These are phyloP conservation scores for Hymenopus coronatus DNA, from an alignment of 2,888 invertebrate species.

Conservation along the genomic window DNA sequence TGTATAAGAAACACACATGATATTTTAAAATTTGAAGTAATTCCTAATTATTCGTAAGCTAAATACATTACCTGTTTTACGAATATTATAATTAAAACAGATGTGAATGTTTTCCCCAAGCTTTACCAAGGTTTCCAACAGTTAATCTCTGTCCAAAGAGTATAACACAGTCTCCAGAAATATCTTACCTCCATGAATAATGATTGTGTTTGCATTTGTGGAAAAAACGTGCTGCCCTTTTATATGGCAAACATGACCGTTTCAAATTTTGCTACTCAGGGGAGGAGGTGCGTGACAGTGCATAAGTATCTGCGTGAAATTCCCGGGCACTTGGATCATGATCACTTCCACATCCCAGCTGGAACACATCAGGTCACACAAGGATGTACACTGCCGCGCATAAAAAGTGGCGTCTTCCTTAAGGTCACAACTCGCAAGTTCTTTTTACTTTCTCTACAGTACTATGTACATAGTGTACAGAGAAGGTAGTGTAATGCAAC, in stretches of 20 bases:
- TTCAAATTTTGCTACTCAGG: neutral
- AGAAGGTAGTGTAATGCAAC: no score
- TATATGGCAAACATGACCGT: neutral
- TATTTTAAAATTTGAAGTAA: no score
- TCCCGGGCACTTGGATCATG: neutral
- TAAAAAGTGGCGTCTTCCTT: no score
- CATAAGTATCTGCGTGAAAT: neutral
- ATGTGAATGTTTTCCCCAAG: neutral
- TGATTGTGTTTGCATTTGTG: neutral
- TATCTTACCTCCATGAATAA: neutral
- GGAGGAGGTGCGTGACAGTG: neutral
- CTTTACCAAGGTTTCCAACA: neutral
- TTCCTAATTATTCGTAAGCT: no score
- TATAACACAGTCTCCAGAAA: neutral
- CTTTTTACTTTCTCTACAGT: no score
- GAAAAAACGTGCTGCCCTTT: neutral
- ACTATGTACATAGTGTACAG: no score
- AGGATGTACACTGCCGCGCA: no score
- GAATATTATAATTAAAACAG: no score
- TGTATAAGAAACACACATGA: no score
- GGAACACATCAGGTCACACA: no score
- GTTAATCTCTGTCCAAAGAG: neutral
- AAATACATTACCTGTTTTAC: no score
- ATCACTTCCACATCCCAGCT: neutral
- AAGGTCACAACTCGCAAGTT: no score